These are phyloP conservation scores for Alloplasta piceator DNA, from an alignment of 2,888 invertebrate genomes.

Conservation along the genomic window DNA sequence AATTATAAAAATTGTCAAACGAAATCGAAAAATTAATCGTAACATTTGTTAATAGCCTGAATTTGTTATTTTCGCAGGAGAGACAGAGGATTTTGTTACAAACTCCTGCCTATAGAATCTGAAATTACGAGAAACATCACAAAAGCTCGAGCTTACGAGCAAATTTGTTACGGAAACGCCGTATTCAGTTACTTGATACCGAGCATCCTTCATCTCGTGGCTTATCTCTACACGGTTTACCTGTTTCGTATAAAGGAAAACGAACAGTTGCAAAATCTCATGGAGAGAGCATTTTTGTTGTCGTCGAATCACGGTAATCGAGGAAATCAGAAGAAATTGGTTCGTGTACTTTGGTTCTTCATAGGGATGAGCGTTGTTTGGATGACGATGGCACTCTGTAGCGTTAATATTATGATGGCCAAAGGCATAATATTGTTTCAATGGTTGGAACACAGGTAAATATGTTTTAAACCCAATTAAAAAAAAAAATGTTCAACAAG, in stretches of 20 bases:
- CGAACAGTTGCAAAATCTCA: conserved; percentile 92
- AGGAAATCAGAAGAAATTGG: conserved; percentile 88
- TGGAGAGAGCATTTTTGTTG: conserved; percentile 92
- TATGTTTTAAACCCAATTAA: conserved; percentile 55
- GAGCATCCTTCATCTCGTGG: conserved; percentile 88
- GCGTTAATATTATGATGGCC: conserved; percentile 88
- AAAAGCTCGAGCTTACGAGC: conserved; percentile 85
- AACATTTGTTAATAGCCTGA: conserved; percentile 26
- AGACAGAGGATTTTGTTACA: conserved; percentile 89
- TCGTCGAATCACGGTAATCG: conserved; percentile 88
- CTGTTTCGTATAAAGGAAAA: conserved; percentile 91
- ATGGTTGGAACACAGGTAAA: conserved; percentile 87
- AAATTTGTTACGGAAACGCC: conserved; percentile 89
- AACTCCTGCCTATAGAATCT: conserved; percentile 75
- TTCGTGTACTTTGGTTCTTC: conserved; percentile 90
- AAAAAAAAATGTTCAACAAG: conserved; percentile 22
- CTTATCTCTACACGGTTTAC: conserved; percentile 90
- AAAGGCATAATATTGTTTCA: conserved; percentile 87
- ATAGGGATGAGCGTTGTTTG: conserved; percentile 88
- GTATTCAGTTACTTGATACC: conserved; percentile 90
- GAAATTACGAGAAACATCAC: conserved; percentile 65
- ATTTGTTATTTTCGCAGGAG: conserved; percentile 84
- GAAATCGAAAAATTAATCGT: conserved; percentile 14
- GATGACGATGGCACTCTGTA: conserved; percentile 88
- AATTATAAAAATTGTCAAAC: background rate